A percentile compares a stretch with the other conserved stretches of the same genome.
phyloP scores from a whole-genome alignment of 2,888 invertebrate species.

The Clistopyga incitator region DNA sequence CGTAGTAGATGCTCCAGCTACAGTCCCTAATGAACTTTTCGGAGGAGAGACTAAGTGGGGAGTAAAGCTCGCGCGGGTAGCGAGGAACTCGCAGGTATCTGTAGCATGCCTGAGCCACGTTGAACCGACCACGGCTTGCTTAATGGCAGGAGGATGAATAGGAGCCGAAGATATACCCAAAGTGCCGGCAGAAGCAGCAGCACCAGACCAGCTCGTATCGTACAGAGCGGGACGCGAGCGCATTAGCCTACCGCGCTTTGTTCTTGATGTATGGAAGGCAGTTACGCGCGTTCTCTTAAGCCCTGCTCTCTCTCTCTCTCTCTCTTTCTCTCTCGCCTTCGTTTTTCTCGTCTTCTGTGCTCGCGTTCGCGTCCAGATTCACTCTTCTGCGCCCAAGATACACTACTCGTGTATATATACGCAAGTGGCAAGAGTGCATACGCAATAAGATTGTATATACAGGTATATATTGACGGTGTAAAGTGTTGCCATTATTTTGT shows the following conservation, averaged over 20 bases:
- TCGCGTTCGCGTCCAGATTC: slow-evolving; percentile 67
- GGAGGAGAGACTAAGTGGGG: slow-evolving; percentile 40
- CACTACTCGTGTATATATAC: slow-evolving; percentile 28
- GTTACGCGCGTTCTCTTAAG: slow-evolving; percentile 72
- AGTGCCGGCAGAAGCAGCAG: slow-evolving; percentile 64
- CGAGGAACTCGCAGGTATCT: slow-evolving; percentile 58
- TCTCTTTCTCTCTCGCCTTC: slow-evolving; percentile 31
- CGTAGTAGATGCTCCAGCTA: slow-evolving; percentile 5
- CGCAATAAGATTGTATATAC: slow-evolving; percentile 44
- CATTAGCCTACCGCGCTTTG: slow-evolving; percentile 78
- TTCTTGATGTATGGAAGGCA: slow-evolving; percentile 77
- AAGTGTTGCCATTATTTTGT: no score
- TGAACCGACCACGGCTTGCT: slow-evolving; percentile 52
- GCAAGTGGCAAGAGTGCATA: slow-evolving; percentile 51
- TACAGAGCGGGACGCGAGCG: slow-evolving; percentile 67
- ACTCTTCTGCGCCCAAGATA: slow-evolving; percentile 68
- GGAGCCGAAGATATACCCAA: slow-evolving; percentile 71
- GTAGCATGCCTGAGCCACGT: slow-evolving; percentile 39
- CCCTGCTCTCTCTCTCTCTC: slow-evolving; percentile 49
- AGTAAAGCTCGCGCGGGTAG: slow-evolving; percentile 29
- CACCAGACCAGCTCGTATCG: slow-evolving; percentile 61
- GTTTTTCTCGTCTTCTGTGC: slow-evolving; percentile 51
- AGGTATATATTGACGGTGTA: not conserved
- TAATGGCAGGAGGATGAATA: slow-evolving; percentile 72
- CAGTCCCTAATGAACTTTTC: slow-evolving; percentile 56